These are phyloP conservation scores for Odontamblyopus rebecca DNA, from an alignment of 2,797 vertebrate genomes.

Conservation along the genomic window DNA sequence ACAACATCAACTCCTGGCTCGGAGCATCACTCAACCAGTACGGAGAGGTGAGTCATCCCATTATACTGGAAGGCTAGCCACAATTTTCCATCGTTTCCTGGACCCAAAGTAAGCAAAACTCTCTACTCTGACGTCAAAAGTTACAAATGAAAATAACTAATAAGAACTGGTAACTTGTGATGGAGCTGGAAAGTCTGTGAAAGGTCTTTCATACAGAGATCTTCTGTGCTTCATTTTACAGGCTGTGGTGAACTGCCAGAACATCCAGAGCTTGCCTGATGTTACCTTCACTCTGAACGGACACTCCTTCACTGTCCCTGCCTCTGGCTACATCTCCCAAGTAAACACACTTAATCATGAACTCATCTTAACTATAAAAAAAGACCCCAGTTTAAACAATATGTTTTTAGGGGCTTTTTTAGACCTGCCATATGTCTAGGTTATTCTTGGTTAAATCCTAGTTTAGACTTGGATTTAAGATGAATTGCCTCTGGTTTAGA, in stretches of 20 bases:
- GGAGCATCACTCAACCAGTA: conserved; percentile 54
- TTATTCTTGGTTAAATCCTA: background rate
- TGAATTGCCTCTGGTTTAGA: background rate
- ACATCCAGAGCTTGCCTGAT: conserved; percentile 53
- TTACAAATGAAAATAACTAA: conserved; percentile 48
- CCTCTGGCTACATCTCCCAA: conserved; percentile 60
- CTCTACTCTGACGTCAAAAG: conserved; percentile 46
- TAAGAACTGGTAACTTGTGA: conserved; percentile 21
- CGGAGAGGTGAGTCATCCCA: conserved; percentile 62
- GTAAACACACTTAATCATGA: conserved; percentile 25
- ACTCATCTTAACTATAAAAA: background rate
- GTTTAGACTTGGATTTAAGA: background rate
- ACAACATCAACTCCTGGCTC: conserved; percentile 58
- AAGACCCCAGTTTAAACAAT: background rate
- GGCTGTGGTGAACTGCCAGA: conserved; percentile 61
- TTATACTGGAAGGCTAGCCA: conserved; percentile 15
- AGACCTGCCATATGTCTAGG: background rate
- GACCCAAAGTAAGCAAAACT: conserved; percentile 47
- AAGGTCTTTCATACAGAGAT: conserved; percentile 11
- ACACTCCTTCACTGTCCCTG: conserved; percentile 49
- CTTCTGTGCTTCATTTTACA: conserved; percentile 27
- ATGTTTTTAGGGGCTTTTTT: background rate
- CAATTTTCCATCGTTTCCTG: conserved; percentile 36
- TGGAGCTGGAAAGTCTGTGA: conserved; percentile 37
- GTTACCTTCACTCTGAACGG: conserved; percentile 65